phyloP scores from a whole-genome alignment of 2,113 vertebrate species.

The Lethenteron reissneri region DNA sequence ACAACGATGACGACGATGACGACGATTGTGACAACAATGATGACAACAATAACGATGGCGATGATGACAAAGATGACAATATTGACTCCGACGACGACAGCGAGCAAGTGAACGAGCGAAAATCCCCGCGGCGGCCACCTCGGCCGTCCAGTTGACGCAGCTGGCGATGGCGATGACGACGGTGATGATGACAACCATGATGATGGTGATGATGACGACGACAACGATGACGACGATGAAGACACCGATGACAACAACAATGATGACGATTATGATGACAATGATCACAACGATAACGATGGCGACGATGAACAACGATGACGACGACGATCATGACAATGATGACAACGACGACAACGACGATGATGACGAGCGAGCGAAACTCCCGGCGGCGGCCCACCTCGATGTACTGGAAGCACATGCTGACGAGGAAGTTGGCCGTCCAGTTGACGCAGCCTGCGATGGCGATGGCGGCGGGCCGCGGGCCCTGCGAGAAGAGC shows the following conservation, averaged over 20 bases:
- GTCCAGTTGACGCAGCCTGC: not conserved
- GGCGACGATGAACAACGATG: not conserved
- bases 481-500: conserved; percentile 60
- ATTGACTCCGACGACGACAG: conserved; percentile 22
- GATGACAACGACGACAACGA: conserved; percentile 53
- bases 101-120: too few relatives aligned
- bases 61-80: too few relatives aligned
- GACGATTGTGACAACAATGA: too few relatives aligned
- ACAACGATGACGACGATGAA: too few relatives aligned
- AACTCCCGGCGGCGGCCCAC: not conserved
- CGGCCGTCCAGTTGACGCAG: not conserved
- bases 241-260: too few relatives aligned
- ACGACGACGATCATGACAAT: conserved; percentile 38
- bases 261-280: too few relatives aligned
- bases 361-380: conserved; percentile 7
- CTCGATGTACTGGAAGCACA: not conserved
- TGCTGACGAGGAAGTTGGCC: conserved; percentile 1
- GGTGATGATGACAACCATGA: too few relatives aligned
- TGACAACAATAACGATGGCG: too few relatives aligned
- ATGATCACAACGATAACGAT: too few relatives aligned
- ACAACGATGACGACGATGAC: conserved; percentile 11
- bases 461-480: conserved; percentile 30
- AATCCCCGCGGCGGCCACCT: conserved; percentile 12
- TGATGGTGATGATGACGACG: too few relatives aligned
- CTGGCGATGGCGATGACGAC: not conserved